These are phyloP conservation scores for Thumatha senex DNA, from an alignment of 2,888 invertebrate genomes.

Conservation along the genomic window DNA sequence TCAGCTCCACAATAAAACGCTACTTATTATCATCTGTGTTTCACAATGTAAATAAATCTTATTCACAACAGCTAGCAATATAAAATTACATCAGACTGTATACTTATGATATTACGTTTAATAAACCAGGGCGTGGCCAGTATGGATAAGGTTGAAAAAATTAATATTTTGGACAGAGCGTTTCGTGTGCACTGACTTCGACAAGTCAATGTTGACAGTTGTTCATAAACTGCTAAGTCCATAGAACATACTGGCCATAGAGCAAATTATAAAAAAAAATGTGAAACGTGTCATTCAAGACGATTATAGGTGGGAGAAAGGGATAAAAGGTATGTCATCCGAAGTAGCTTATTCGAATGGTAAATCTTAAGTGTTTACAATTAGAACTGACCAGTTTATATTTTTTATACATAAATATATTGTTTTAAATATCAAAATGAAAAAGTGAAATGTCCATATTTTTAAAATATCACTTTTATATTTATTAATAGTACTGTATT, in stretches of 20 bases:
- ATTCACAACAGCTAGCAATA: slow-evolving; percentile 83
- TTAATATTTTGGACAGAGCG: not conserved
- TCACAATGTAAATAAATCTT: slow-evolving; percentile 80
- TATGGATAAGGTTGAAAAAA: slow-evolving; percentile 27
- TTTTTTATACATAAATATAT: slow-evolving; percentile 52
- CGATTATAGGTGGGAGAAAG: slow-evolving; percentile 13
- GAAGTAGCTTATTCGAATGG: slow-evolving; percentile 39
- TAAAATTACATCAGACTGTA: slow-evolving; percentile 79
- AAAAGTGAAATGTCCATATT: not conserved
- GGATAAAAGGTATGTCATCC: slow-evolving; percentile 24
- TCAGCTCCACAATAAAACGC: slow-evolving; percentile 80
- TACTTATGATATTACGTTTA: slow-evolving; percentile 39
- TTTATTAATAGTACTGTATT: slow-evolving; percentile 18
- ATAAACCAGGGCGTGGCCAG: slow-evolving; percentile 46
- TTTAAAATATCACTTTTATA: slow-evolving; percentile 38
- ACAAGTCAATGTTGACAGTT: not conserved
- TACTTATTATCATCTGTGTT: slow-evolving; percentile 81
- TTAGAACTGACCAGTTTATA: slow-evolving; percentile 33
- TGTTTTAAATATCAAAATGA: slow-evolving; percentile 18
- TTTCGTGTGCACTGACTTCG: not conserved
- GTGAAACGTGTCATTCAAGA: slow-evolving; percentile 16
- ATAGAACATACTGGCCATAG: slow-evolving; percentile 34
- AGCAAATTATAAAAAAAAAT: slow-evolving; percentile 23
- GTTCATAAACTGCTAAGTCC: not conserved
- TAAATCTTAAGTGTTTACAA: slow-evolving; percentile 33